Base-by-base conservation (phyloP, 2,888 invertebrate genomes). In the Lasioglossum oenotherae region DNA sequence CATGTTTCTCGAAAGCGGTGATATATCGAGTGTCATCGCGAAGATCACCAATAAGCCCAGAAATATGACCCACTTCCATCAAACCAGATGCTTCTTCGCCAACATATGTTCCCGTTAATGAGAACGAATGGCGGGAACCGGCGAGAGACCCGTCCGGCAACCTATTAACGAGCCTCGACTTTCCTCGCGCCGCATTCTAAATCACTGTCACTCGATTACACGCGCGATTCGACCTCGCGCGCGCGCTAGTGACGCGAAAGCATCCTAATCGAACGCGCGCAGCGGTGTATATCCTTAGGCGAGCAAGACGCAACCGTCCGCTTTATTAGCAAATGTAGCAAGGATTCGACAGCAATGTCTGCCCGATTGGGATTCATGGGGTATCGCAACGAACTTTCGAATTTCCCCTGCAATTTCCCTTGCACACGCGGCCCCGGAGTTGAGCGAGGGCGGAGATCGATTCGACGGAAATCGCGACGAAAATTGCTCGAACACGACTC, bases 321-420 rank as follows among this genome's bases (percentile, higher is more conserved):
- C 64, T 64, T 31, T 57, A 57, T 57, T 57, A 57, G 57, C 57
- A 57, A 57, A 57, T n/a, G 57, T n/a, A 57, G n/a, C 57, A 57
- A n/a, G 4, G 57, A 57, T 75, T 78, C 57, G 84, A 78, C 23
- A 72, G 38, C 23, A 16, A 64, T 2, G 64, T 0, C 64, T 31
- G 64, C 27, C 31, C 91, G 90, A 91, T 89, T 91, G 89, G 91
- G 91, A 92, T 93, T 92, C 92, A 92, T 91, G 88, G 88, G 86
- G 88, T 91, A 90, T 91, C 91, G 90, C 89, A 89, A 89, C 90
- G 91, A 94, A 94, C 94, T 94, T 94, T 94, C 94, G 91, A 93
- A 94, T 94, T 94, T 94, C 94, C 94, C 93, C 92, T 94, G 92
- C 93, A 94, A 94, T 94, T 94, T 94, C 94, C 94, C 92, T 82